These are phyloP conservation scores for Neoarius graeffei DNA, from an alignment of 2,113 vertebrate genomes.

Conservation along the genomic window DNA sequence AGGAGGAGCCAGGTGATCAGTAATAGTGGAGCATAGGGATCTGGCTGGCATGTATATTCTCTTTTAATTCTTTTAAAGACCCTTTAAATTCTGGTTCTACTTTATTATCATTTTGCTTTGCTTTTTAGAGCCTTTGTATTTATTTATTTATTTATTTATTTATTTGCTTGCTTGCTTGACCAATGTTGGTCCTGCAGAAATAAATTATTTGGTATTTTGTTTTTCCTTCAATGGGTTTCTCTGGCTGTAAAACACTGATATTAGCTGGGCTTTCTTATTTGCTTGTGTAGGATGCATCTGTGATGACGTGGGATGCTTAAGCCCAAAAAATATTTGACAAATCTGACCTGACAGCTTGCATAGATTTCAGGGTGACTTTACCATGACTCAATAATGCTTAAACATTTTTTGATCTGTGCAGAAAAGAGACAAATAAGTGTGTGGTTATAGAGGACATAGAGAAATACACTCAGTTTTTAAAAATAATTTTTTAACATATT, in stretches of 20 bases:
- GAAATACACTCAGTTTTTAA: not conserved
- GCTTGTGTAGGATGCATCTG: not conserved
- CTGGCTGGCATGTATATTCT: too few relatives aligned
- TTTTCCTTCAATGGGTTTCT: not conserved
- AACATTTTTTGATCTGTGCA: not conserved
- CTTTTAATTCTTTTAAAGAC: not conserved
- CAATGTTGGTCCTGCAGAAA: too few relatives aligned
- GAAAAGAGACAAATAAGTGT: not conserved
- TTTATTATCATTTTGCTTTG: not conserved
- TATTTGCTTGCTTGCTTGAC: too few relatives aligned
- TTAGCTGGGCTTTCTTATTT: not conserved
- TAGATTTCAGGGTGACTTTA: not conserved
- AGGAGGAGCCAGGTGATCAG: too few relatives aligned
- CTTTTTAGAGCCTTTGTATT: not conserved
- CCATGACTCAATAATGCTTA: not conserved
- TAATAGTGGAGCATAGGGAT: too few relatives aligned
- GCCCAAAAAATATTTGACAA: not conserved
- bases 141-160: too few relatives aligned
- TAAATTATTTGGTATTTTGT: not conserved
- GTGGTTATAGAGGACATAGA: not conserved
- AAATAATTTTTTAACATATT: not conserved
- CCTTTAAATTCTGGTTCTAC: not conserved
- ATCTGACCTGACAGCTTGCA: not conserved
- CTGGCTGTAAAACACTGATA: not conserved
- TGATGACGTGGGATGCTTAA: not conserved